A percentile compares a stretch with the other conserved stretches of the same genome.
phyloP scores from a whole-genome alignment of 2,113 vertebrate species.

The Nothobranchius furzeri region DNA sequence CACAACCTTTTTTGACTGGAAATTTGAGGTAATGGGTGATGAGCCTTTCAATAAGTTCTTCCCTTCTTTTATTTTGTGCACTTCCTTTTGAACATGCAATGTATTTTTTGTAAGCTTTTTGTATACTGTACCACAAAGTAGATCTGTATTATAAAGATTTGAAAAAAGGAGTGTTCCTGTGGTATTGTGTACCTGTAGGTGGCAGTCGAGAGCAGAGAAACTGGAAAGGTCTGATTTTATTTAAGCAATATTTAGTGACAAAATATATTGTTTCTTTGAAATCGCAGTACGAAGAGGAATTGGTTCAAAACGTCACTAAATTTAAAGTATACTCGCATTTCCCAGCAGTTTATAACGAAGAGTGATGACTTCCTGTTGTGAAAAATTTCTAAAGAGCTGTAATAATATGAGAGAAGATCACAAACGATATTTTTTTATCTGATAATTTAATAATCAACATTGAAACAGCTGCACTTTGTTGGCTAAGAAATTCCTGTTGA shows the following conservation, averaged over 20 bases:
- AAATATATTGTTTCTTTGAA: neutral
- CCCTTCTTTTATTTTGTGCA: conserved; percentile 70
- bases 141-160: conserved; percentile 64
- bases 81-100: conserved; percentile 75
- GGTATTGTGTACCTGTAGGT: conserved; percentile 15
- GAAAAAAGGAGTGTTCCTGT: neutral
- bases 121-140: conserved; percentile 73
- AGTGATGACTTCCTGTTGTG: too few species aligned
- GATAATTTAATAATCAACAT: too few species aligned
- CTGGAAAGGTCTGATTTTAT: too few species aligned
- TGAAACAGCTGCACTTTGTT: too few species aligned
- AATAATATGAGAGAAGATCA: too few species aligned
- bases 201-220: conserved; percentile 17
- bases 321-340: too few species aligned
- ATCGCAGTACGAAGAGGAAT: neutral
- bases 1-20: conserved; percentile 67
- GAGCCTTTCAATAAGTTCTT: conserved; percentile 55
- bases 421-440: too few species aligned
- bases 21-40: conserved; percentile 68
- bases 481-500: neutral
- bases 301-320: neutral
- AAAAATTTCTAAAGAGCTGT: too few species aligned
- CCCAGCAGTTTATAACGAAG: too few species aligned
- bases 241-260: too few species aligned
- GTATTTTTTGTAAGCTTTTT: conserved; percentile 65